Evolutionary conservation across 2,797 vertebrate species (phyloP).

Genomic region (Lutjanus argentimaculatus): DNA sequence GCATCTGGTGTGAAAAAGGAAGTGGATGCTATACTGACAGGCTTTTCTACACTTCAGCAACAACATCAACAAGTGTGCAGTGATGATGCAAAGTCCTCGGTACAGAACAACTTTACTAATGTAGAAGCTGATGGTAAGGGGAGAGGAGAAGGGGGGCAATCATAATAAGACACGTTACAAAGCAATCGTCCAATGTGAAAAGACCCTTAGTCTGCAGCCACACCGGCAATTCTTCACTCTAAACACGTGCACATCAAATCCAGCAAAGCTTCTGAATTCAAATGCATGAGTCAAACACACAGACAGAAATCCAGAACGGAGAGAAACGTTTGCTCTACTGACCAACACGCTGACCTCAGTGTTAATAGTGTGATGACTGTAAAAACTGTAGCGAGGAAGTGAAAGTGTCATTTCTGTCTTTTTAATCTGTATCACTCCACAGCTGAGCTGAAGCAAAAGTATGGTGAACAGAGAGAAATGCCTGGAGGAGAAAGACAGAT

Average conservation of each 20-base stretch:
- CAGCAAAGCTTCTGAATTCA: not conserved
- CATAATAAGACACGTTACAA: too few relatives aligned
- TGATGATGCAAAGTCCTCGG: too few relatives aligned
- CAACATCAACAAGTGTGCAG: too few relatives aligned
- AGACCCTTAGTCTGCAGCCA: not conserved
- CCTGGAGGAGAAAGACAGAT: conserved; percentile 40
- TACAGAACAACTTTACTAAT: too few relatives aligned
- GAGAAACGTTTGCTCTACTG: conserved; percentile 1
- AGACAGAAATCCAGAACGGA: not conserved
- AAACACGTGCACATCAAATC: not conserved
- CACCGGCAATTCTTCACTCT: not conserved
- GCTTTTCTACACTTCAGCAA: too few relatives aligned
- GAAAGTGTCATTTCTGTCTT: conserved; percentile 12
- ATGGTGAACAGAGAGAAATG: conserved; percentile 16
- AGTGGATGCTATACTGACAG: too few relatives aligned
- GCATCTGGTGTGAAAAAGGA: too few relatives aligned
- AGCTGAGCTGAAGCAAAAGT: conserved; percentile 24
- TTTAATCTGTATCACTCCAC: conserved; percentile 26
- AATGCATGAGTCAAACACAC: not conserved
- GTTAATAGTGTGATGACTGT: conserved; percentile 7
- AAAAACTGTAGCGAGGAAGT: conserved; percentile 19
- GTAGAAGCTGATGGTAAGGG: too few relatives aligned
- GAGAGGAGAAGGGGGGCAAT: too few relatives aligned
- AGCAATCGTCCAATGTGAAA: too few relatives aligned
- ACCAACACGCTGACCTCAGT: not conserved